Evolutionary conservation across 1,140 invertebrate species (phyloP).

Genomic region (Sminthurinus signatus): DNA sequence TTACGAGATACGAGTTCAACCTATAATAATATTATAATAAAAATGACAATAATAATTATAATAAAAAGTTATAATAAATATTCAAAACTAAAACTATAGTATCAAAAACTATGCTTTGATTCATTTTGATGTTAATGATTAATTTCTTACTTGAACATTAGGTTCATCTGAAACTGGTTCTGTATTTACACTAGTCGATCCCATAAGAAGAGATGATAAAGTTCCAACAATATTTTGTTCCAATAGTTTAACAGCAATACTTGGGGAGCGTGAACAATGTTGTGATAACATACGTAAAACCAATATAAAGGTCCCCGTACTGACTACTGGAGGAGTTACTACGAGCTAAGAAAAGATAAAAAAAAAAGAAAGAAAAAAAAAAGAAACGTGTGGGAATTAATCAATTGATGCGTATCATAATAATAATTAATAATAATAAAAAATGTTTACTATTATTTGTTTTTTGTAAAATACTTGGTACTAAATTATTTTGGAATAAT

Average conservation of each 20-base stretch:
- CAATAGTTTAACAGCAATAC: slow-evolving; percentile 79
- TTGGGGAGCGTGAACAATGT: slow-evolving; percentile 90
- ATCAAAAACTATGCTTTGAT: no score
- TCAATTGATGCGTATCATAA: no score
- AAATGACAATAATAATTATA: background rate
- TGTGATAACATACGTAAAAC: slow-evolving; percentile 90
- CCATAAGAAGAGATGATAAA: slow-evolving; percentile 81
- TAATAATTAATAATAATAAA: no score
- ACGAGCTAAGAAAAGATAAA: slow-evolving; percentile 60
- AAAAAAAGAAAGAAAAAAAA: no score
- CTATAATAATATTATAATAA: slow-evolving; percentile 44
- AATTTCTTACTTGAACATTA: background rate
- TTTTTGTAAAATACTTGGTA: no score
- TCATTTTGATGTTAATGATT: no score
- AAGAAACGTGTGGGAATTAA: no score
- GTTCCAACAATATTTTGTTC: slow-evolving; percentile 94
- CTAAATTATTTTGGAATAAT: background rate
- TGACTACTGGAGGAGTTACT: slow-evolving; percentile 84
- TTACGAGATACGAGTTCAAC: slow-evolving; percentile 81
- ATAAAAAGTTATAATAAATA: background rate
- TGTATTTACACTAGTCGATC: slow-evolving; percentile 58
- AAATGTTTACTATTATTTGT: background rate
- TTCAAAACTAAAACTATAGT: slow-evolving; percentile 2
- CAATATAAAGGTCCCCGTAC: slow-evolving; percentile 89
- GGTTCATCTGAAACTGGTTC: slow-evolving; percentile 30